phyloP scores from a whole-genome alignment of 2,113 vertebrate species.

The Callipepla californica region DNA sequence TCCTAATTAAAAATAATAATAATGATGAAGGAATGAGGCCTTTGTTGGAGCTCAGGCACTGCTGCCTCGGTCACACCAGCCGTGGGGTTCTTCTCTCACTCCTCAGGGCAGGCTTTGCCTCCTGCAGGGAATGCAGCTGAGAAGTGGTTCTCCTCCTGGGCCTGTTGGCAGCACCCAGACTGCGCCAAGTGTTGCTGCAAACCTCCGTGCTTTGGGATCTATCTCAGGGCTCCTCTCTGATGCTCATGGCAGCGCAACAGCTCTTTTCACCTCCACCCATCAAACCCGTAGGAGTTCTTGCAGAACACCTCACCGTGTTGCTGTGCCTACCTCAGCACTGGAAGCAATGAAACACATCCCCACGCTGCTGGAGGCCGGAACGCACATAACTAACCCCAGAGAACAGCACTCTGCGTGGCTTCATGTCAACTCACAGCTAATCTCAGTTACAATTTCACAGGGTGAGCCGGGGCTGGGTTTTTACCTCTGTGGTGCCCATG shows the following conservation, averaged over 20 bases:
- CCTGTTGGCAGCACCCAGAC: accelerated
- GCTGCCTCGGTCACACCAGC: background rate
- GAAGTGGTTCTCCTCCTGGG: background rate
- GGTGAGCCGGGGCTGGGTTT: background rate
- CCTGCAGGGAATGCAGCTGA: background rate
- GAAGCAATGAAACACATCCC: background rate
- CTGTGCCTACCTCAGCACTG: background rate
- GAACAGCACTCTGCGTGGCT: accelerated
- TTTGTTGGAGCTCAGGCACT: background rate
- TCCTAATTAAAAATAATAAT: background rate
- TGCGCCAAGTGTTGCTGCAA: background rate
- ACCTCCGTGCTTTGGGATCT: background rate
- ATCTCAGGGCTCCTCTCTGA: background rate
- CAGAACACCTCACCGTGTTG: background rate
- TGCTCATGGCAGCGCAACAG: background rate
- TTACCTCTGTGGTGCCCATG: background rate
- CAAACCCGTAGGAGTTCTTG: background rate
- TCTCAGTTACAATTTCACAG: background rate
- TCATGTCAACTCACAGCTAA: accelerated
- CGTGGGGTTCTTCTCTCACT: background rate
- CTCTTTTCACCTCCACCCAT: background rate
- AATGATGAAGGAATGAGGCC: accelerated
- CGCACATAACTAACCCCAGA: background rate
- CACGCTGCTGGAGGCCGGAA: background rate
- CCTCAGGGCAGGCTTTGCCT: background rate